Percentiles rank a stretch among this genome's conserved stretches.
These are phyloP conservation scores for Threskiornis aethiopicus DNA, from an alignment of 2,797 vertebrate species.

Conservation along the genomic window DNA sequence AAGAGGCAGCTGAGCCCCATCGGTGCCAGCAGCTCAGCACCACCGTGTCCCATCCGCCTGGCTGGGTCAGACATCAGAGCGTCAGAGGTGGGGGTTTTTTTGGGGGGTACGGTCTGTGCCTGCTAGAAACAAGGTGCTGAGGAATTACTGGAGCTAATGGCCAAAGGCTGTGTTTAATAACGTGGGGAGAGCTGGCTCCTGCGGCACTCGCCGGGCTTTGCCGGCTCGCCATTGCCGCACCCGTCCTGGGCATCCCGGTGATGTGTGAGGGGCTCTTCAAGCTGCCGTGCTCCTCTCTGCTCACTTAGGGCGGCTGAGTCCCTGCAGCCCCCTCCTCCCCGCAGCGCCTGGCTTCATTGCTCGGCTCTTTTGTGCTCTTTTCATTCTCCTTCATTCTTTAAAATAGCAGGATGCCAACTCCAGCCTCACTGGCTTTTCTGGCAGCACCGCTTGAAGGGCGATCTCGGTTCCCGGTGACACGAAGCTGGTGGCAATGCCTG, in stretches of 20 bases:
- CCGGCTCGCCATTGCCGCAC: rapidly evolving
- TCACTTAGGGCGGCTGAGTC: not conserved
- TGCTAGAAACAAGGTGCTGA: not conserved
- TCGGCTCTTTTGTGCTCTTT: not conserved
- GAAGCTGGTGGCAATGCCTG: not conserved
- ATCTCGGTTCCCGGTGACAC: rapidly evolving
- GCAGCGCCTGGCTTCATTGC: not conserved
- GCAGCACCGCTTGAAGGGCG: not conserved
- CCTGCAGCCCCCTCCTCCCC: not conserved
- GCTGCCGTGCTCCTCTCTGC: not conserved
- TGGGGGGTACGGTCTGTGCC: not conserved
- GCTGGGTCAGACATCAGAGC: not conserved
- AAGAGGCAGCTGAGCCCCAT: not conserved
- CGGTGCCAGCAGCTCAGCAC: too few species aligned
- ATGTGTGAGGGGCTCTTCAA: not conserved
- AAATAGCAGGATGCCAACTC: not conserved
- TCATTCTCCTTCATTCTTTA: not conserved
- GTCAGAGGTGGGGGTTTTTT: not conserved
- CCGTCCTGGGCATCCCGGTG: not conserved
- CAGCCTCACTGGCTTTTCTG: not conserved
- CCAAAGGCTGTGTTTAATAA: not conserved
- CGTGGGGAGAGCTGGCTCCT: not conserved
- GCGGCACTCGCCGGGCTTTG: rapidly evolving
- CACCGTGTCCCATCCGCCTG: rapidly evolving
- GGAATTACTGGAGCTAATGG: not conserved